Evolutionary conservation across 2,797 vertebrate genomes (phyloP).

Genomic region (Eulemur albifrons): DNA sequence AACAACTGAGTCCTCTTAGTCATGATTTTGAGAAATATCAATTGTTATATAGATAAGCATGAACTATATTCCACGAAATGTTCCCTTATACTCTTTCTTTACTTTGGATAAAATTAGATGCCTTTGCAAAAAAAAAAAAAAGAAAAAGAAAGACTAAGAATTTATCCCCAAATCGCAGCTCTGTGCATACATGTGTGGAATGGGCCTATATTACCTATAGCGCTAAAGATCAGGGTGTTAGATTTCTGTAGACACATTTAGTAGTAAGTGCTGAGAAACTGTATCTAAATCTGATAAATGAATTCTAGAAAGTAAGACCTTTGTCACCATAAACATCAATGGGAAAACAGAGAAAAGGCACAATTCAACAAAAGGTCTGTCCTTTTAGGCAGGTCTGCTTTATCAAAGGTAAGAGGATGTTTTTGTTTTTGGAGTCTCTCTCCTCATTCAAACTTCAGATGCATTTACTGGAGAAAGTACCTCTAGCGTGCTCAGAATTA

Average conservation of each 20-base stretch:
- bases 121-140: not conserved
- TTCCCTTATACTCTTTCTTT: not conserved
- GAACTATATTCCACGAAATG: not conserved
- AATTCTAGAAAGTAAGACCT: conserved; percentile 12
- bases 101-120: conserved; percentile 34
- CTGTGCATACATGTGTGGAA: not conserved
- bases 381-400: conserved; percentile 2
- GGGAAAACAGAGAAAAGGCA: not conserved
- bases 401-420: not conserved
- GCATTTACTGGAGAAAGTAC: not conserved
- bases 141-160: not conserved
- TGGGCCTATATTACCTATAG: not conserved
- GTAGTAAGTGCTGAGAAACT: not conserved
- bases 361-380: not conserved
- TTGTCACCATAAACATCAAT: not conserved
- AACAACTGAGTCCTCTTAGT: not conserved
- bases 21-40: not conserved
- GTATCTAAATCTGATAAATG: not conserved
- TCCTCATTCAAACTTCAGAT: conserved; percentile 1
- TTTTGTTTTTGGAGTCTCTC: not conserved
- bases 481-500: not conserved
- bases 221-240: not conserved
- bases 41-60: not conserved
- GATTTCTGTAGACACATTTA: not conserved
- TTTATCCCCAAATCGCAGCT: not conserved